phyloP scores from a whole-genome alignment of 2,797 vertebrate species.

The Onychomys arenicola region DNA sequence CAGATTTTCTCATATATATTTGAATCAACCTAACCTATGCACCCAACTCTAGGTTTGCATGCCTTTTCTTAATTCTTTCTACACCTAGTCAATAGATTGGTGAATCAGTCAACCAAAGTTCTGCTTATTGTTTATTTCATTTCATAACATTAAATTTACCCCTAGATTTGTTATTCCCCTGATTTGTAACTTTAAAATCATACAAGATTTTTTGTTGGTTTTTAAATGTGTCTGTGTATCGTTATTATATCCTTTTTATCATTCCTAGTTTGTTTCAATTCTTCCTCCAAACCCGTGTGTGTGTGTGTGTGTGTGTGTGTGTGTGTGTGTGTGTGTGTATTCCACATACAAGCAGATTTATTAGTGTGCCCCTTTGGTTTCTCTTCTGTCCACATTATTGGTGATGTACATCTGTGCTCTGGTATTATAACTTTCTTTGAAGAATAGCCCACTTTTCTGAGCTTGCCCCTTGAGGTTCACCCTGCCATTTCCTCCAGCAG shows the following conservation, averaged over 20 bases:
- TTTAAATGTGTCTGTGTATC: neutral
- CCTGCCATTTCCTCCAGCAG: slow-evolving; percentile 52
- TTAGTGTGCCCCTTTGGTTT: neutral
- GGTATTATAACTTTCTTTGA: slow-evolving; percentile 43
- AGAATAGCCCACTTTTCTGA: slow-evolving; percentile 22
- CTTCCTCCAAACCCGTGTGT: neutral
- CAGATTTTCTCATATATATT: neutral
- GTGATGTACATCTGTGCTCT: neutral
- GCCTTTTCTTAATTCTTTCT: neutral
- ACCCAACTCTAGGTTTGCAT: neutral
- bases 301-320: neutral
- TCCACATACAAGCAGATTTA: neutral
- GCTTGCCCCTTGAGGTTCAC: slow-evolving; percentile 49
- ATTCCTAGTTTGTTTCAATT: neutral
- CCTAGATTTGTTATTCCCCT: neutral
- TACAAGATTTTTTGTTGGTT: accelerated
- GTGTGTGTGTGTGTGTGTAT: neutral
- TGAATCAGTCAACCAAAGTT: neutral
- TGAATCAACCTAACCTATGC: neutral
- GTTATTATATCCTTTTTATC: neutral
- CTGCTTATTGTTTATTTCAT: neutral
- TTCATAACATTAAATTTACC: neutral
- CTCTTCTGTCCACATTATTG: neutral
- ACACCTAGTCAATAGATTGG: neutral
- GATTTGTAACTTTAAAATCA: neutral